Conservation (phyloP, 2,797 vertebrate species). For the Channallabes apus region DNA sequence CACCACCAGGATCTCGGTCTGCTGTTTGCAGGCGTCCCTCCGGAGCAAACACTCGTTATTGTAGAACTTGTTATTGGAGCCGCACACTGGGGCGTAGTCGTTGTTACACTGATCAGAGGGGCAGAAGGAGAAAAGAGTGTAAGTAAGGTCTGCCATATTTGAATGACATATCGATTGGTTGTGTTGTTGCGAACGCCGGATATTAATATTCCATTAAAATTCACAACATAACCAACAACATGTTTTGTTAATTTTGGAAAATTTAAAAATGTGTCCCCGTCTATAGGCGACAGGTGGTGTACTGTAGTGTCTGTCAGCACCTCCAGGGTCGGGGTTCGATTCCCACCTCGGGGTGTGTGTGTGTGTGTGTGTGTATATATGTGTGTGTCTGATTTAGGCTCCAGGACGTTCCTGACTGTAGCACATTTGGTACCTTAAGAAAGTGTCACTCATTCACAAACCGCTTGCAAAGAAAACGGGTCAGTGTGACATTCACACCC, state of each 20-base stretch:
- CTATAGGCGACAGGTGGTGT: too few relatives aligned
- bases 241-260: not conserved
- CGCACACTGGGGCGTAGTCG: slow-evolving; percentile 96
- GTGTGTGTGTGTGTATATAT: too few relatives aligned
- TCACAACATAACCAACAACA: not conserved
- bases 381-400: too few relatives aligned
- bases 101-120: slow-evolving; percentile 84
- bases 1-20: slow-evolving; percentile 91
- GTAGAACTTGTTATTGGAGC: slow-evolving; percentile 97
- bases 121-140: not conserved
- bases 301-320: too few relatives aligned
- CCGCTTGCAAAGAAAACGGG: not conserved
- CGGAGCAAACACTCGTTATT: slow-evolving; percentile 96
- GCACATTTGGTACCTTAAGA: not conserved
- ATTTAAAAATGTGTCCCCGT: too few relatives aligned
- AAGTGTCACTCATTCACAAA: not conserved
- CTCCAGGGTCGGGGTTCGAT: too few relatives aligned
- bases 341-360: too few relatives aligned
- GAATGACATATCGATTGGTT: not conserved
- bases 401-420: not conserved
- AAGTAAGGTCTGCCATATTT: not conserved
- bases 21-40: slow-evolving; percentile 95
- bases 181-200: too few relatives aligned
- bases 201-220: not conserved
- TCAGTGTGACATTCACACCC: not conserved